Percentiles rank a stretch among this genome's conserved stretches.
phyloP scores from a whole-genome alignment of 2,888 invertebrate species.

The Trachelus iudaicus region DNA sequence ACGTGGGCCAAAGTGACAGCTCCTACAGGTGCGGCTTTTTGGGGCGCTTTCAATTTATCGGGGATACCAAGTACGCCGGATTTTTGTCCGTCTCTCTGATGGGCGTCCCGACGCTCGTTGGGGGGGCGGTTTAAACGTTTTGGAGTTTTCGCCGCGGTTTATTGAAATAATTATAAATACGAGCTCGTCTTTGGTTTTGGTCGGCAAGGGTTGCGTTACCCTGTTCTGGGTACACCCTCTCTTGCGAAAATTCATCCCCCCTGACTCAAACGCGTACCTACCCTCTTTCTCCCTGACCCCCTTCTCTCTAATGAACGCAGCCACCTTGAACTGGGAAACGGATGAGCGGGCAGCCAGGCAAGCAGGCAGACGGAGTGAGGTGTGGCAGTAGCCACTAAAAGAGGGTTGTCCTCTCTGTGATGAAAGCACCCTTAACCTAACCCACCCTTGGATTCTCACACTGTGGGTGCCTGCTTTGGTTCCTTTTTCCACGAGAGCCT shows the following conservation, averaged over 20 bases:
- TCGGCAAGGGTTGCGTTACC: slow-evolving; percentile 21
- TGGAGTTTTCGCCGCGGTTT: slow-evolving; percentile 1
- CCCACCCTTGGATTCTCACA: not conserved
- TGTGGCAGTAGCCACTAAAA: slow-evolving; percentile 50
- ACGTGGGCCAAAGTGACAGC: no score
- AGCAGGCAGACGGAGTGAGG: slow-evolving; percentile 29
- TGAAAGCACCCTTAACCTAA: slow-evolving; percentile 52
- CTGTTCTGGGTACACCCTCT: slow-evolving; percentile 28
- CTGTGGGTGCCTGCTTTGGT: slow-evolving; percentile 12
- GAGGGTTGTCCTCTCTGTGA: slow-evolving; percentile 54
- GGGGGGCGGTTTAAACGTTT: not conserved
- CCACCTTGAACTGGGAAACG: slow-evolving; percentile 64
- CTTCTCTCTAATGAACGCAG: slow-evolving; percentile 57
- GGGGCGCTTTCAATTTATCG: no score
- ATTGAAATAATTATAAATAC: slow-evolving; percentile 34
- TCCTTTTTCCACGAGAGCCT: slow-evolving; percentile 8
- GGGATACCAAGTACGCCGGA: no score
- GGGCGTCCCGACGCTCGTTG: not conserved
- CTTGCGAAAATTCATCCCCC: slow-evolving; percentile 21
- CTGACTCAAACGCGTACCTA: not conserved
- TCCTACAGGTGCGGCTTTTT: no score
- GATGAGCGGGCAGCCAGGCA: slow-evolving; percentile 53
- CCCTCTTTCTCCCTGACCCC: not conserved
- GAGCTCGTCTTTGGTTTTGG: not conserved
- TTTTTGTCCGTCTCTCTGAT: no score